Base-by-base conservation (phyloP, 2,888 invertebrate genomes). In the Tineola bisselliella region DNA sequence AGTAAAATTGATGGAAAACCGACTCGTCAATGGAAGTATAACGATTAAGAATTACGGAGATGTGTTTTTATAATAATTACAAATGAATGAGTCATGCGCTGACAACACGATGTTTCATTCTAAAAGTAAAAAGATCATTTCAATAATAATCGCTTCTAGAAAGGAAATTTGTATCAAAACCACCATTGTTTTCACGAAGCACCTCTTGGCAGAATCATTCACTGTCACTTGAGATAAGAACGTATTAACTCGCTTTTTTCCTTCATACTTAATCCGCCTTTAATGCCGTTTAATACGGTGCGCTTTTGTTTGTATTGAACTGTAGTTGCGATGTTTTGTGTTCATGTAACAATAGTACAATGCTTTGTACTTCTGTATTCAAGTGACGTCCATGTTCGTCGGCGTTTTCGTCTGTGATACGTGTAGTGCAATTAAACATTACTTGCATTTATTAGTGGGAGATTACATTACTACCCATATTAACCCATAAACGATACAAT, bases 361-460 rank as follows among this genome's bases (percentile, higher is more conserved):
- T 80, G 61, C 65, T 61, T 66, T 70, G 67, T 54, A 25, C 19
- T 71, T 81, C 71, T 70, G 76, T 79, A 82, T 83, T 80, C 82
- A 64, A 65, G 63, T 61, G 65, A 58, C 67, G 77, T 78, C 65
- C 66, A 66, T 66, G 73, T 73, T 81, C 79, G 77, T 79, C 76
- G 81, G 76, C 68, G 67, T 80, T 79, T 79, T 78, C 77, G 25
- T 25, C 13, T 18, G 12, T 48, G 48, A 48, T 48, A 44, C 4
- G 44, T 44, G 44, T 44, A 17, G 15, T 18, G 4, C 15, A 48
- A 48, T 48, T 48, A 15, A 48, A 48, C n/a, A 48, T 48, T 48
- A 5, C 18, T 15, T 15, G 6, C 15, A 25, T 25, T 25, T 25
- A 25, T 25, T 25, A 25, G 25, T 25, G n/a, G n/a, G n/a, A n/a